Percentiles rank a stretch among this genome's conserved stretches.
phyloP scores from a whole-genome alignment of 2,113 vertebrate species.

The Nycticorax nycticorax region DNA sequence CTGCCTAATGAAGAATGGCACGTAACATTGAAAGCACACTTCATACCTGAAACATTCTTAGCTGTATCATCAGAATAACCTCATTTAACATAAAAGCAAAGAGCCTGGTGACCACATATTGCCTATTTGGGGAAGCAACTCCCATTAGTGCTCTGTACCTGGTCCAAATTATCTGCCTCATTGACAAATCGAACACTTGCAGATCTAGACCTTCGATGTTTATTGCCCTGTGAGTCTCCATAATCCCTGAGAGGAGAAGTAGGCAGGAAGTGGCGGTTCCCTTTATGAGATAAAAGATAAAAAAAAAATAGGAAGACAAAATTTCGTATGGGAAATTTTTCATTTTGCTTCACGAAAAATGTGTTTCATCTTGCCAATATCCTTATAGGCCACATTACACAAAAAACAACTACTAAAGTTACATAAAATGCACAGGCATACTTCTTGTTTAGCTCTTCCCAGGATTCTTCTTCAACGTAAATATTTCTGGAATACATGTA shows the following conservation, averaged over 20 bases:
- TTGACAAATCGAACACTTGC: constrained; percentile 83
- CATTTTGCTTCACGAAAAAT: not conserved
- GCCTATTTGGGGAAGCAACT: not conserved
- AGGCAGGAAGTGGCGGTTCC: constrained; percentile 75
- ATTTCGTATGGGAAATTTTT: not conserved
- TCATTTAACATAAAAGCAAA: not conserved
- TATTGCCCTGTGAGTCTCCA: constrained; percentile 41
- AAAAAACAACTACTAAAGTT: not conserved
- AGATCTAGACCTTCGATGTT: constrained; percentile 79
- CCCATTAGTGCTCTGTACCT: constrained; percentile 70
- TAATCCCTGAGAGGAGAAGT: constrained; percentile 87
- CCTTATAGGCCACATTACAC: not conserved
- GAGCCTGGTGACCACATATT: not conserved
- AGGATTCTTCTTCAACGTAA: not conserved
- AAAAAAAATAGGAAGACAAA: not conserved
- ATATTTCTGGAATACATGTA: not conserved
- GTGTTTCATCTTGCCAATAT: not conserved
- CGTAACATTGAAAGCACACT: not conserved
- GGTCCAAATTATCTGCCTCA: constrained; percentile 52
- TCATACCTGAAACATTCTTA: not conserved
- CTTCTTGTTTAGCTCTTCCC: not conserved
- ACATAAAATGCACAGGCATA: not conserved
- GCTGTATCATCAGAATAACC: not conserved
- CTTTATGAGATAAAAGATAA: constrained; percentile 67
- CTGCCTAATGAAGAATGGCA: not conserved